phyloP scores from a whole-genome alignment of 2,797 vertebrate genomes.

The Cyprinodon diabolis region DNA sequence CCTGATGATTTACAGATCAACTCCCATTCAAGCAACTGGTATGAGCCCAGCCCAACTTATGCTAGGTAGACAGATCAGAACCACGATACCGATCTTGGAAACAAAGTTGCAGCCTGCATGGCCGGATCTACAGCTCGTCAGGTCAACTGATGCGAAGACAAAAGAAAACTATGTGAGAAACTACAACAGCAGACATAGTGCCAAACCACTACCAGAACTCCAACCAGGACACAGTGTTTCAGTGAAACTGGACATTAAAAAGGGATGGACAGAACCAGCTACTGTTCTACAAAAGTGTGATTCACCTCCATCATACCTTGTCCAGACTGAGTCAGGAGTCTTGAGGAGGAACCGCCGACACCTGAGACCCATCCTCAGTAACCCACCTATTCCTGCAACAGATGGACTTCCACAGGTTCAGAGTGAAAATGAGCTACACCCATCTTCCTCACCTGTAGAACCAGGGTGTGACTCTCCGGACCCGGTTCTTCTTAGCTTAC shows the following conservation, averaged over 20 bases:
- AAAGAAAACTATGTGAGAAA: neutral
- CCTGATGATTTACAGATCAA: too few relatives aligned
- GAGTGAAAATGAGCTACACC: neutral
- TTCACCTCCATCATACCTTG: neutral
- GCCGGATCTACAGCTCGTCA: neutral
- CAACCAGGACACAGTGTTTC: too few relatives aligned
- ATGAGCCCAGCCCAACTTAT: neutral
- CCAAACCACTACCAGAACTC: too few relatives aligned
- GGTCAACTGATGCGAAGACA: neutral
- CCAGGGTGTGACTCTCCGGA: neutral
- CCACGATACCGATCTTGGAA: neutral
- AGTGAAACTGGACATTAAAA: too few relatives aligned
- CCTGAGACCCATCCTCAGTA: neutral
- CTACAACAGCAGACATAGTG: neutral
- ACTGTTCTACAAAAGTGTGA: neutral
- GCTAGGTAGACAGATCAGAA: neutral
- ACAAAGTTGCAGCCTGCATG: neutral
- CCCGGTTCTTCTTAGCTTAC: neutral
- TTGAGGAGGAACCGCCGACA: neutral
- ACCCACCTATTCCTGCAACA: neutral
- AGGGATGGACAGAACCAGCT: neutral
- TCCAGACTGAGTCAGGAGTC: neutral
- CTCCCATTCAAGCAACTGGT: too few relatives aligned
- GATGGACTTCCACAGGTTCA: neutral
- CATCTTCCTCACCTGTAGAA: neutral